Conservation (phyloP, 2,888 invertebrate genomes). For the Lepidonotus clava region DNA sequence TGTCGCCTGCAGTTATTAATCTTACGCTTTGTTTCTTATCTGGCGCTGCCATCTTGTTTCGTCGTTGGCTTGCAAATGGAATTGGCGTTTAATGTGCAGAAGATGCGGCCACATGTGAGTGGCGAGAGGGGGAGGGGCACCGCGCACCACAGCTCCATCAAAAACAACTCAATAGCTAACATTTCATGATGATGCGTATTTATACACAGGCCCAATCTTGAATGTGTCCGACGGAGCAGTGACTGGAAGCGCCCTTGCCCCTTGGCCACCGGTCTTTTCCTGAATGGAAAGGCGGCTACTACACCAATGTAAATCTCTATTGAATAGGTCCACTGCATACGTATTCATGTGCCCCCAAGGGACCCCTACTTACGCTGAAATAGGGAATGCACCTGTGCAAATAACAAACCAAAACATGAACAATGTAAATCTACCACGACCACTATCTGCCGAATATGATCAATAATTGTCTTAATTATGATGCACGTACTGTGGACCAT, state of each 20-base stretch:
- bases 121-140: neutral
- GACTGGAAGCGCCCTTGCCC: neutral
- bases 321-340: no score
- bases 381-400: no score
- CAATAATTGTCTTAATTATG: no score
- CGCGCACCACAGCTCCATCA: constrained; percentile 18
- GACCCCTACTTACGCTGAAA: no score
- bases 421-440: no score
- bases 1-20: constrained; percentile 55
- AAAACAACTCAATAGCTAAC: constrained; percentile 47
- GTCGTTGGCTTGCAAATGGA: constrained; percentile 55
- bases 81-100: constrained; percentile 51
- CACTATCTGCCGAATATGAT: no score
- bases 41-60: constrained; percentile 53
- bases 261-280: no score
- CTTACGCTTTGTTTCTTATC: constrained; percentile 51
- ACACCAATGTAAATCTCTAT: no score
- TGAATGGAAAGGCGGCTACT: no score
- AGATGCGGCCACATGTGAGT: constrained; percentile 42
- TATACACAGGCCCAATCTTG: neutral
- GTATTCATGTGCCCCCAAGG: no score
- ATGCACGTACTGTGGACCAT: no score
- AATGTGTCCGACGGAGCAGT: neutral
- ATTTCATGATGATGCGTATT: constrained; percentile 37
- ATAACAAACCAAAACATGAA: no score